These are phyloP conservation scores for Heliconius aoede DNA, from an alignment of 2,888 invertebrate species.

Conservation along the genomic window DNA sequence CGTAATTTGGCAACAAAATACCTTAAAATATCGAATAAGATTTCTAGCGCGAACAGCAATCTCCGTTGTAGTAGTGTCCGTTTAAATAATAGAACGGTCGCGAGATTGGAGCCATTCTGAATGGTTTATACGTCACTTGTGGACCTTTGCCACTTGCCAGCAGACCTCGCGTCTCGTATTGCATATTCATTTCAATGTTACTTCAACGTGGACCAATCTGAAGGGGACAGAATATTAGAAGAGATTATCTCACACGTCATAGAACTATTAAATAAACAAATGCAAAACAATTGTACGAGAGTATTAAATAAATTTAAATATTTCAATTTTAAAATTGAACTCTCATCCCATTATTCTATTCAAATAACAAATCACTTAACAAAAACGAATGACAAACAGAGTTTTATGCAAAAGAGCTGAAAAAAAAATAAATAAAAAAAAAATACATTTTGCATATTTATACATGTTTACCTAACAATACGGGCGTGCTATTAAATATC, in stretches of 20 bases:
- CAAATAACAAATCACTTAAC: slow-evolving; percentile 11
- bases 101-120: slow-evolving; percentile 79
- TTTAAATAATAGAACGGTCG: slow-evolving; percentile 81
- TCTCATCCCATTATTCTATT: not conserved
- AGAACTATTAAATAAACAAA: not conserved
- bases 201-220: slow-evolving; percentile 54
- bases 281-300: not conserved
- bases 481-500: slow-evolving; percentile 74
- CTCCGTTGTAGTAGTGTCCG: slow-evolving; percentile 71
- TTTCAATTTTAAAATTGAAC: not conserved
- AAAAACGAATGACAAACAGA: slow-evolving; percentile 34
- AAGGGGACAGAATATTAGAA: slow-evolving; percentile 51
- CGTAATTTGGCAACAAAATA: slow-evolving; percentile 11
- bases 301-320: not conserved
- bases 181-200: slow-evolving; percentile 75
- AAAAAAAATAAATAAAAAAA: slow-evolving; percentile 4
- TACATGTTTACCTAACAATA: slow-evolving; percentile 59
- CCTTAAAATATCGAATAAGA: slow-evolving; percentile 55
- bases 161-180: slow-evolving; percentile 73
- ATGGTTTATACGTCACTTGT: slow-evolving; percentile 82
- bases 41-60: slow-evolving; percentile 67
- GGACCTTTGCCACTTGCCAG: slow-evolving; percentile 72
- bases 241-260: slow-evolving; percentile 51
- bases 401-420: slow-evolving; percentile 41
- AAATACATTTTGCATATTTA: slow-evolving; percentile 45